Evolutionary conservation across 2,797 vertebrate genomes (phyloP).

Genomic region (Muraenolepis orangiensis): DNA sequence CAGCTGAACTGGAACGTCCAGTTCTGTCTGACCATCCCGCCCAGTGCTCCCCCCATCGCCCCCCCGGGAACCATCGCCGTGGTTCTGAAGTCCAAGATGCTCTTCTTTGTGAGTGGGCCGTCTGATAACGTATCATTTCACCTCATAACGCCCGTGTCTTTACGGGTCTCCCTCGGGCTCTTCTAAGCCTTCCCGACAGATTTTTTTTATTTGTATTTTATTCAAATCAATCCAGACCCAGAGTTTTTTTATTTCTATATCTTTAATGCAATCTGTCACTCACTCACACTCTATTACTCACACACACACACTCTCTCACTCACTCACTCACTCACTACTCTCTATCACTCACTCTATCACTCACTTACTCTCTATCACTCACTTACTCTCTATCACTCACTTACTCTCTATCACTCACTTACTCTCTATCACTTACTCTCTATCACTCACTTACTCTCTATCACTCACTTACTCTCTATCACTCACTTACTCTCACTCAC

Average conservation of each 20-base stretch:
- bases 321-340: slow-evolving; percentile 27
- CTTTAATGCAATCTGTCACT: too few species aligned
- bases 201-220: too few species aligned
- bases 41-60: slow-evolving; percentile 95
- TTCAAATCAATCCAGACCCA: too few species aligned
- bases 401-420: slow-evolving; percentile 27
- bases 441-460: slow-evolving; percentile 24
- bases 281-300: slow-evolving; percentile 8
- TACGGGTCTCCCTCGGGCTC: background rate
- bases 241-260: too few species aligned
- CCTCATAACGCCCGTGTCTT: background rate
- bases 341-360: slow-evolving; percentile 38
- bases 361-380: slow-evolving; percentile 10
- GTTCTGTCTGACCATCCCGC: slow-evolving; percentile 98
- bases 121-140: background rate
- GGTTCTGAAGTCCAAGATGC: slow-evolving; percentile 99
- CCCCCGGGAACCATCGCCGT: slow-evolving; percentile 98
- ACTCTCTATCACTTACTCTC: too few species aligned
- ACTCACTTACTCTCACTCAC: too few species aligned
- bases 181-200: background rate
- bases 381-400: slow-evolving; percentile 35
- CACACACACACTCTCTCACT: slow-evolving; percentile 52
- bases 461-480: slow-evolving; percentile 25
- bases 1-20: slow-evolving; percentile 99
- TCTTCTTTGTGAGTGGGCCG: slow-evolving; percentile 90